These are phyloP conservation scores for Ricordea florida DNA, from an alignment of 92 coral and sea anemone genomes.

Conservation along the genomic window DNA sequence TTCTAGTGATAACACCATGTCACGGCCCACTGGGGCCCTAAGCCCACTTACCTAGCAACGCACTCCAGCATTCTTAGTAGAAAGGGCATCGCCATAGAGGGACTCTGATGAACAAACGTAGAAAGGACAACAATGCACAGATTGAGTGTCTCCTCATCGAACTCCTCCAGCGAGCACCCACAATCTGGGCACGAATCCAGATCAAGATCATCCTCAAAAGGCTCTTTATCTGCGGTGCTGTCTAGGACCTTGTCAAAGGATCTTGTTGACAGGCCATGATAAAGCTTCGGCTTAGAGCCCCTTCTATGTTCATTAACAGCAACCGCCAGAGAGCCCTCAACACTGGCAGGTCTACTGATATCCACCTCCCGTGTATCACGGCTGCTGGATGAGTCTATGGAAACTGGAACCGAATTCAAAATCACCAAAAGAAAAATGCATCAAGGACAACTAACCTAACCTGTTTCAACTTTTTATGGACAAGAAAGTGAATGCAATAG, in stretches of 20 bases:
- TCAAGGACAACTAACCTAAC: too few relatives aligned
- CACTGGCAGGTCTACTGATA: conserved; percentile 22
- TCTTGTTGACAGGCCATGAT: conserved; percentile 66
- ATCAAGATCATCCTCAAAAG: conserved; percentile 66
- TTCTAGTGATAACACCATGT: too few relatives aligned
- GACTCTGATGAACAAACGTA: conserved; percentile 95
- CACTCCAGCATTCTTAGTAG: conserved; percentile 84
- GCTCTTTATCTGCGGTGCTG: conserved; percentile 52
- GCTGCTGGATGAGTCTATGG: conserved; percentile 64
- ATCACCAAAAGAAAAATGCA: too few relatives aligned
- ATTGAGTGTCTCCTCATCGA: conserved; percentile 95
- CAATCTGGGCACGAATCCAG: conserved; percentile 93
- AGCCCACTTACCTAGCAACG: conserved; percentile 82
- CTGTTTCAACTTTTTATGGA: too few relatives aligned
- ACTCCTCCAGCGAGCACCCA: conserved; percentile 90
- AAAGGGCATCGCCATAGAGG: conserved; percentile 95
- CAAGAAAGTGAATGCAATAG: too few relatives aligned
- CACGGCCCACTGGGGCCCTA: not conserved
- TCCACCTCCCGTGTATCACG: conserved; percentile 52
- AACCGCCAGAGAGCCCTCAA: conserved; percentile 48
- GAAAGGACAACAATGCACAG: conserved; percentile 92
- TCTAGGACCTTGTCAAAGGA: conserved; percentile 76
- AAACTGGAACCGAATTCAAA: too few relatives aligned
- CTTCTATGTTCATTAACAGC: conserved; percentile 40
- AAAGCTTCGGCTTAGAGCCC: conserved; percentile 63